Percentiles rank a stretch among this genome's conserved stretches.
Evolutionary conservation across 2,797 vertebrate genomes (phyloP).

Genomic region (Trichosurus vulpecula): DNA sequence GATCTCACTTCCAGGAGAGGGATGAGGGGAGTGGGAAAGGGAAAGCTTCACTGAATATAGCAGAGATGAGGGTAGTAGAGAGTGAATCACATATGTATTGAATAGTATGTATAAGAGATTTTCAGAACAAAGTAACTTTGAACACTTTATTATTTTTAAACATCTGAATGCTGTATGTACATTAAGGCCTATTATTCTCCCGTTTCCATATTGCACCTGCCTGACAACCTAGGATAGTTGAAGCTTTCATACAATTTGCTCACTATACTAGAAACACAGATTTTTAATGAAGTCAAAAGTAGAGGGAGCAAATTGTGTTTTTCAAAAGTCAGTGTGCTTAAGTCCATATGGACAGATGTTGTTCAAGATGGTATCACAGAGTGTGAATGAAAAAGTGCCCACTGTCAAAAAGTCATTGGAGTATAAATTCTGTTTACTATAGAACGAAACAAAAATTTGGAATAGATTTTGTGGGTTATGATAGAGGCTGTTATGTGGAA

Average conservation of each 20-base stretch:
- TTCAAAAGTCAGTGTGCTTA: constrained; percentile 68
- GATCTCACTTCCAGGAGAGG: background rate
- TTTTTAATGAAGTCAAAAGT: constrained; percentile 64
- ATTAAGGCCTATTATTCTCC: background rate
- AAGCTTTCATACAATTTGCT: constrained; percentile 56
- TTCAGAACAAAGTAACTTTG: background rate
- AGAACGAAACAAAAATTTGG: constrained; percentile 25
- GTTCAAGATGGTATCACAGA: constrained; percentile 41
- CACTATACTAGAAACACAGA: constrained; percentile 62
- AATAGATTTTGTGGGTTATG: background rate
- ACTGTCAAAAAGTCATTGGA: constrained; percentile 58
- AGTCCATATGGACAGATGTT: constrained; percentile 72
- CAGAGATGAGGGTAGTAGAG: background rate
- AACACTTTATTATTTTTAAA: background rate
- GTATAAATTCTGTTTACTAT: constrained; percentile 68
- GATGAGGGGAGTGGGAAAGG: rapidly evolving
- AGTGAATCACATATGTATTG: background rate
- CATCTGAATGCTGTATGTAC: background rate
- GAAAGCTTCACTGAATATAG: background rate
- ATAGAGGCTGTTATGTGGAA: background rate
- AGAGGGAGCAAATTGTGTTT: constrained; percentile 46
- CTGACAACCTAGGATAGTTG: constrained; percentile 65
- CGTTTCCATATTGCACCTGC: background rate
- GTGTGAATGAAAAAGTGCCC: constrained; percentile 56
- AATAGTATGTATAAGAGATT: background rate